These are phyloP conservation scores for Takifugu ocellatus DNA, from an alignment of 2,797 vertebrate genomes.

Conservation along the genomic window DNA sequence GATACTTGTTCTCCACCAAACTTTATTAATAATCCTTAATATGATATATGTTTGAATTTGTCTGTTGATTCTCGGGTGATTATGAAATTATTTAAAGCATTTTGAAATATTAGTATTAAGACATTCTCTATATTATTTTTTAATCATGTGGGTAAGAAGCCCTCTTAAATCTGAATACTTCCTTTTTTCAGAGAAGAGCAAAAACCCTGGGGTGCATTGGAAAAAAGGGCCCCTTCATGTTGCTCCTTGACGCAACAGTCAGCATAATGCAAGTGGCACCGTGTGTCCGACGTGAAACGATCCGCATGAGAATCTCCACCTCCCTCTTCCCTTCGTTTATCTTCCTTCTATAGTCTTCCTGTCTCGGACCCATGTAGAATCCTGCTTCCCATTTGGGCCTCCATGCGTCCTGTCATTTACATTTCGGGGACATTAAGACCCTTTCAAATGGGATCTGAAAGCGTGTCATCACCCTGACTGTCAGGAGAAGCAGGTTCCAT, in stretches of 20 bases:
- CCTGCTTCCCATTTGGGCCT: slow-evolving; percentile 72
- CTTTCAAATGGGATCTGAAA: slow-evolving; percentile 68
- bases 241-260: slow-evolving; percentile 74
- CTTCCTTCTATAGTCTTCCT: slow-evolving; percentile 69
- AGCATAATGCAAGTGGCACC: slow-evolving; percentile 78
- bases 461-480: slow-evolving; percentile 66
- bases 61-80: neutral
- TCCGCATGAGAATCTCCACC: slow-evolving; percentile 71
- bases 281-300: slow-evolving; percentile 74
- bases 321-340: slow-evolving; percentile 51
- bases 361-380: slow-evolving; percentile 76
- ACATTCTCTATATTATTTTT: neutral
- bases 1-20: slow-evolving; percentile 23
- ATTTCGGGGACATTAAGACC: slow-evolving; percentile 62
- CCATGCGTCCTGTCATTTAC: slow-evolving; percentile 68
- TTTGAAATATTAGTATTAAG: neutral
- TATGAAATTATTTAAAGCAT: neutral
- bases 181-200: slow-evolving; percentile 43
- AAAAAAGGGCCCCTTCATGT: slow-evolving; percentile 58
- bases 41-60: neutral
- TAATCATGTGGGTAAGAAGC: slow-evolving; percentile 19
- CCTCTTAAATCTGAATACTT: slow-evolving; percentile 41
- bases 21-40: slow-evolving; percentile 8
- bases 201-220: slow-evolving; percentile 46
- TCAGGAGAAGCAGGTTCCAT: slow-evolving; percentile 50